Conservation (phyloP, 2,797 vertebrate species). For the Syndactyla subalaris region DNA sequence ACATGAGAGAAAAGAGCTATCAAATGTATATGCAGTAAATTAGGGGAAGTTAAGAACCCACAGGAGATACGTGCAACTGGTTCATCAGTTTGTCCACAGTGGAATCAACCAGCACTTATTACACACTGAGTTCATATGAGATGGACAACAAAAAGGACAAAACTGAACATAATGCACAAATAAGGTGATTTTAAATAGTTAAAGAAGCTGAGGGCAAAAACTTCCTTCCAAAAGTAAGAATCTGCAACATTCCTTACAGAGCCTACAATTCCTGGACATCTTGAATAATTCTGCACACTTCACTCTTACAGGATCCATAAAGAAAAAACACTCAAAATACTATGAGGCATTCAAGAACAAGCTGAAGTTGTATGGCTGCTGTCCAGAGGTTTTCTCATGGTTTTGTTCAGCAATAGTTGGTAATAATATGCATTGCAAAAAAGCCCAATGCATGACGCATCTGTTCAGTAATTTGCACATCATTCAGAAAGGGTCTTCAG, state of each 20-base stretch:
- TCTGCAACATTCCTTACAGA: background rate
- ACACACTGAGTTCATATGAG: background rate
- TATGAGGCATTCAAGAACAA: background rate
- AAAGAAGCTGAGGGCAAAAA: background rate
- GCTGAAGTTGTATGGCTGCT: background rate
- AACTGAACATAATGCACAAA: background rate
- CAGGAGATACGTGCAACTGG: background rate
- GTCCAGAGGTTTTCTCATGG: background rate
- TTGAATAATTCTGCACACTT: background rate
- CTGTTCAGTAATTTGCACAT: background rate
- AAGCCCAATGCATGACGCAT: background rate
- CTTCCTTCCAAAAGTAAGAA: background rate
- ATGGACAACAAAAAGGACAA: background rate
- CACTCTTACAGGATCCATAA: background rate
- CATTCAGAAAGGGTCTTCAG: background rate
- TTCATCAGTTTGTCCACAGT: background rate
- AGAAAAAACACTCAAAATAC: background rate
- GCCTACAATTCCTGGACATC: background rate
- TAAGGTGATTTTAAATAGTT: background rate
- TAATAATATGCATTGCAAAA: background rate
- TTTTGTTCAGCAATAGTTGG: background rate
- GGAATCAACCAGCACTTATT: background rate
- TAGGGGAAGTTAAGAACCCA: background rate
- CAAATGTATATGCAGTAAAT: background rate
- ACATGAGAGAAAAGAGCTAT: background rate